A percentile compares a stretch with the other conserved stretches of the same genome.
phyloP scores from a whole-genome alignment of 2,113 vertebrate species.

The Sapayoa aenigma region DNA sequence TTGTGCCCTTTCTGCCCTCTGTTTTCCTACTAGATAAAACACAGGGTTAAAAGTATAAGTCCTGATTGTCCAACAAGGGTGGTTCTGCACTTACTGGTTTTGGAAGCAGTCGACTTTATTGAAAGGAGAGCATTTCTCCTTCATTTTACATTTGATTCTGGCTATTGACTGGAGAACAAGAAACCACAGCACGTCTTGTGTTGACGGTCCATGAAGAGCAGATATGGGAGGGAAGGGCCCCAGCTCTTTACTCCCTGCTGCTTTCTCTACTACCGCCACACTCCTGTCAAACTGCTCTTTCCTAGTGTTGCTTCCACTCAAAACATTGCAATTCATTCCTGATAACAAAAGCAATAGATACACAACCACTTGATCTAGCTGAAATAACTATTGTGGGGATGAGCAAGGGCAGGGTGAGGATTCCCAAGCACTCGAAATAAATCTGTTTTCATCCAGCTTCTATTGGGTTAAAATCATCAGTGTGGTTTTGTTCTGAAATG shows the following conservation, averaged over 20 bases:
- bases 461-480: neutral
- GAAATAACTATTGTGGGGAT: neutral
- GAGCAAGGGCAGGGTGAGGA: neutral
- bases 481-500: neutral
- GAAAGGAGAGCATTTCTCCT: neutral
- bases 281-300: neutral
- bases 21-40: neutral
- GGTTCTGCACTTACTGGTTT: neutral
- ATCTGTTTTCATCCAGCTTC: neutral
- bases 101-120: neutral
- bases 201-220: fast-evolving
- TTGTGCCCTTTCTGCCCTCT: neutral
- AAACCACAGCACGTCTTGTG: fast-evolving
- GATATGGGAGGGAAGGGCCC: fast-evolving
- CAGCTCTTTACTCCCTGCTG: fast-evolving
- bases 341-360: fast-evolving
- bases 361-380: neutral
- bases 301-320: neutral
- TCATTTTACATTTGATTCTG: neutral
- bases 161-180: neutral
- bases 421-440: neutral
- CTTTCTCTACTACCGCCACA: neutral
- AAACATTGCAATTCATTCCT: neutral
- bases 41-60: neutral
- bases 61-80: neutral